Evolutionary conservation across 2,888 invertebrate genomes (phyloP).

Genomic region (Syrista parreyssii): DNA sequence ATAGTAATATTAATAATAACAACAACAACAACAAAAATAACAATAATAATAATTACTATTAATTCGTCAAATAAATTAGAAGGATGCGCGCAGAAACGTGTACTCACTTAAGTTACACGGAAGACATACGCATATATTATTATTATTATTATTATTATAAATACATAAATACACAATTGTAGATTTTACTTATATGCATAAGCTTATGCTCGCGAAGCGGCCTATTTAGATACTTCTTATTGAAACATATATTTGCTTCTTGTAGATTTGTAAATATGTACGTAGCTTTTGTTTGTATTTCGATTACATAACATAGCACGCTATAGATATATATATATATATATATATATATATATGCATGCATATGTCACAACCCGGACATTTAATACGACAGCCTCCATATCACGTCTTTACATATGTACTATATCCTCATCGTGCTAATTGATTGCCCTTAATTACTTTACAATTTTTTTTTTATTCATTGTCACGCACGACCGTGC

Average conservation of each 20-base stretch:
- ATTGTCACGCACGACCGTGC: constrained; percentile 19
- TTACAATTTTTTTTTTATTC: background rate
- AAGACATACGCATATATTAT: constrained; percentile 4
- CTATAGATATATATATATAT: background rate
- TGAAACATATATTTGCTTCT: constrained; percentile 36
- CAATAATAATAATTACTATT: background rate
- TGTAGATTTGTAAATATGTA: constrained; percentile 49
- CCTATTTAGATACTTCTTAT: background rate
- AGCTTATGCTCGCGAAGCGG: background rate
- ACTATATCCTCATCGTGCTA: background rate
- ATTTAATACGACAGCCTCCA: background rate
- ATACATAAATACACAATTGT: background rate
- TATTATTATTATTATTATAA: constrained; percentile 5
- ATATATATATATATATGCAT: background rate
- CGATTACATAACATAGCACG: background rate
- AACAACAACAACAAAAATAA: background rate
- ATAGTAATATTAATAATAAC: background rate
- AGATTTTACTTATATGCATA: background rate
- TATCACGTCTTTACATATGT: background rate
- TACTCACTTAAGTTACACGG: constrained; percentile 7
- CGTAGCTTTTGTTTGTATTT: constrained; percentile 9
- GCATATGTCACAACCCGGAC: background rate
- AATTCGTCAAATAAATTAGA: background rate
- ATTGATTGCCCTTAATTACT: background rate
- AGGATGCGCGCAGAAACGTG: background rate